These are phyloP conservation scores for Bagarius yarrelli DNA, from an alignment of 2,113 vertebrate genomes.

Conservation along the genomic window DNA sequence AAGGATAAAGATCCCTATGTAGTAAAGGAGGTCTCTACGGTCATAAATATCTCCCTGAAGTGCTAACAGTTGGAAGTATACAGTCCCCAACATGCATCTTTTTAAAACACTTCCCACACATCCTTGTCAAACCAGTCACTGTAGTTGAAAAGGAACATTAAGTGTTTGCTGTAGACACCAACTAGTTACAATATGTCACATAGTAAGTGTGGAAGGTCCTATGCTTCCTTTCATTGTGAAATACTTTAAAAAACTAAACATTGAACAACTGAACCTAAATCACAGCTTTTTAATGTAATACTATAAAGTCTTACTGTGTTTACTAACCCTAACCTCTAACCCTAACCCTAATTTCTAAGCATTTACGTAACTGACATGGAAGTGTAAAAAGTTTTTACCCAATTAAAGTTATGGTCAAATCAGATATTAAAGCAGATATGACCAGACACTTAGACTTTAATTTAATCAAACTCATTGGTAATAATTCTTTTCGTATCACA, in stretches of 20 bases:
- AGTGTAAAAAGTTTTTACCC: background rate
- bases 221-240: background rate
- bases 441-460: no score
- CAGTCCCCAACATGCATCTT: background rate
- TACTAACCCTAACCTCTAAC: no score
- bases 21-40: background rate
- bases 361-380: background rate
- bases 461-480: no score
- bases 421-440: background rate
- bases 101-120: slow-evolving; percentile 28
- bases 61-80: background rate
- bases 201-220: background rate
- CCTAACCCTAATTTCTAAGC: no score
- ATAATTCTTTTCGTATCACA: background rate
- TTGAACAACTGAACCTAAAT: slow-evolving; percentile 10
- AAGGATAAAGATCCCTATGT: background rate
- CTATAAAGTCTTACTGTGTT: background rate
- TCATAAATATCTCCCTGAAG: slow-evolving; percentile 3
- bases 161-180: slow-evolving; percentile 14
- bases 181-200: slow-evolving; percentile 9
- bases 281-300: background rate
- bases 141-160: slow-evolving; percentile 23
- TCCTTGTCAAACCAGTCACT: slow-evolving; percentile 20
- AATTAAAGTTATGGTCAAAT: background rate
- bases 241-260: background rate